Base-by-base conservation (phyloP, 2,113 vertebrate species). In the Carassius carassius region DNA sequence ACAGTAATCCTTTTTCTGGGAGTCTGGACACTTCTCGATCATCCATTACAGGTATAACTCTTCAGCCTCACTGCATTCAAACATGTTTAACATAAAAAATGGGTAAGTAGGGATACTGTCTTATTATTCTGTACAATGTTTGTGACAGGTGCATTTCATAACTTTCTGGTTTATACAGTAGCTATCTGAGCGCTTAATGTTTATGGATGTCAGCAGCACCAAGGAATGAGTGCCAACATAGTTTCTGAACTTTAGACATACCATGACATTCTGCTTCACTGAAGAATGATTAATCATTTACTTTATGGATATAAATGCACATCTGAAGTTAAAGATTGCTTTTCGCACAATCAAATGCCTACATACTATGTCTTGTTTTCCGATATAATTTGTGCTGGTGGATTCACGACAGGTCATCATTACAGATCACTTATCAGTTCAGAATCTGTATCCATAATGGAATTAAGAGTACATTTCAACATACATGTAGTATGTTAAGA, bases 211-310 rank as follows among this genome's bases (percentile, higher is more conserved):
- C 65, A 83, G 29, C 56, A 86, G 63, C 17, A 62, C 13, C 37
- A 32, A 14, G 83, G 67, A 78, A 75, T 77, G 78, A 78, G 80
- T 58, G 91, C 81, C 91, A 89, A 92, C 90, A 88, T 74, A 77
- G 82, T 54, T 32, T 32, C 74, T 91, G 89, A 86, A 89, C 90
- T 91, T 90, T 91, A 83, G 44, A 58, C 87, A 49, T 70, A 49
- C 25, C 86, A 65, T 82, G 41, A 51, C 81, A 51, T 77, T 58
- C 17, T 90, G 78, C 87, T 74, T 67, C 4, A 49, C 73, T 82
- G 58, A 51, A 83, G 77, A 5, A 89, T 89, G 70, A 89, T 90
- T 93, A 90, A 92, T 92, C 17, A 84, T 87, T 88, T 72, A 88
- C 81, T 69, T 11, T 14, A 56, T 80, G 62, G 14, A 85, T 41